Conservation (phyloP, 1,140 invertebrate species). For the Cyclina sinensis region DNA sequence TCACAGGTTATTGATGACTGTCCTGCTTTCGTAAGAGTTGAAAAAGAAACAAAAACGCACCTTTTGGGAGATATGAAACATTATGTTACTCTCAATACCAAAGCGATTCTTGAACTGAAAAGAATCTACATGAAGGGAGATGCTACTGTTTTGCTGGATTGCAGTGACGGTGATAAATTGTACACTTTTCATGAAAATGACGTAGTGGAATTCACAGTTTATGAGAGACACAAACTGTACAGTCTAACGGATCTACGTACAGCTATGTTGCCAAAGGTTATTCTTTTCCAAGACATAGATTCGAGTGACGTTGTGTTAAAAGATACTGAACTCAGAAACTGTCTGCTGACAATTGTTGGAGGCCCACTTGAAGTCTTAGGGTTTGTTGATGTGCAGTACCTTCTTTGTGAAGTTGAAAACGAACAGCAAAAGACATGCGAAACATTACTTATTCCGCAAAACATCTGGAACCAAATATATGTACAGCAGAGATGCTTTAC, state of each 20-base stretch:
- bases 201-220: background rate
- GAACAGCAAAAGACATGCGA: background rate
- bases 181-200: conserved; percentile 1
- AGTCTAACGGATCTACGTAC: background rate
- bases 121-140: background rate
- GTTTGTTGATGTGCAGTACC: background rate
- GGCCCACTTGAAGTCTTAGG: background rate
- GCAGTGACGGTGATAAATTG: background rate
- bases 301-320: background rate
- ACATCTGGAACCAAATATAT: background rate
- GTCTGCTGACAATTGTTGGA: background rate
- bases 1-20: background rate
- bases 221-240: background rate
- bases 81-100: background rate
- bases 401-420: background rate
- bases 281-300: background rate
- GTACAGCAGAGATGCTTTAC: background rate
- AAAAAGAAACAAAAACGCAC: background rate
- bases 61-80: background rate
- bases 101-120: background rate
- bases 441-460: background rate
- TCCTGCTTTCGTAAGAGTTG: background rate
- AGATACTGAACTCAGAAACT: background rate
- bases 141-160: background rate
- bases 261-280: background rate